phyloP scores from a whole-genome alignment of 2,113 vertebrate species.

The Saguinus midas region DNA sequence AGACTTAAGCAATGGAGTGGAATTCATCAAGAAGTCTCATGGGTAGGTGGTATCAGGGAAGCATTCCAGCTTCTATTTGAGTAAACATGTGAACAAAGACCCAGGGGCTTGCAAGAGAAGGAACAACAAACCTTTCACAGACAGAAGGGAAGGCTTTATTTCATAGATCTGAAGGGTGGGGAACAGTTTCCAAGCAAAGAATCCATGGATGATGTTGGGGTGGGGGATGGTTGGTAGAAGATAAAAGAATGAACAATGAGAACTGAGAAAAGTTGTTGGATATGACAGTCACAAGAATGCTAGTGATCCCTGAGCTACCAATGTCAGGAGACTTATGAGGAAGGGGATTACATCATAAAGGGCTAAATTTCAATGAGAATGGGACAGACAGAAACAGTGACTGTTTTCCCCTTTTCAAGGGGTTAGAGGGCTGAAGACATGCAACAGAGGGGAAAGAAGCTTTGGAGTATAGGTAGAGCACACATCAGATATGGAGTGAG shows the following conservation, averaged over 20 bases:
- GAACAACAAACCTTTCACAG: fast-evolving
- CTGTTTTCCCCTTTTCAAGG: not conserved
- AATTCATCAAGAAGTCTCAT: not conserved
- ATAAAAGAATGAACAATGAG: not conserved
- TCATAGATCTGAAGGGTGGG: not conserved
- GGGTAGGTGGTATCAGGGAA: not conserved
- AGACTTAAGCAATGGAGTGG: not conserved
- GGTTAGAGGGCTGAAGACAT: not conserved
- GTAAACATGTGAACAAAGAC: not conserved
- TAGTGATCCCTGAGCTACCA: not conserved
- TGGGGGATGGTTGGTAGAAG: not conserved
- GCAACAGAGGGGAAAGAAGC: not conserved
- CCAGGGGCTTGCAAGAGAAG: not conserved
- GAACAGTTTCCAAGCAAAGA: not conserved
- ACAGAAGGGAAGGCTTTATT: not conserved
- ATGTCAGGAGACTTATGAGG: not conserved
- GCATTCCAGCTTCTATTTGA: not conserved
- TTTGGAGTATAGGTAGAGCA: not conserved
- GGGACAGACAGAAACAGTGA: not conserved
- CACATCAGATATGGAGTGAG: not conserved
- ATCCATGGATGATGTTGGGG: not conserved
- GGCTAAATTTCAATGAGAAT: not conserved
- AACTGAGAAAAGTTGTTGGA: not conserved
- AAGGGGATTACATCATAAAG: not conserved
- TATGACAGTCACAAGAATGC: not conserved